Evolutionary conservation across 2,888 invertebrate genomes (phyloP).

Genomic region (Chorisops tibialis): DNA sequence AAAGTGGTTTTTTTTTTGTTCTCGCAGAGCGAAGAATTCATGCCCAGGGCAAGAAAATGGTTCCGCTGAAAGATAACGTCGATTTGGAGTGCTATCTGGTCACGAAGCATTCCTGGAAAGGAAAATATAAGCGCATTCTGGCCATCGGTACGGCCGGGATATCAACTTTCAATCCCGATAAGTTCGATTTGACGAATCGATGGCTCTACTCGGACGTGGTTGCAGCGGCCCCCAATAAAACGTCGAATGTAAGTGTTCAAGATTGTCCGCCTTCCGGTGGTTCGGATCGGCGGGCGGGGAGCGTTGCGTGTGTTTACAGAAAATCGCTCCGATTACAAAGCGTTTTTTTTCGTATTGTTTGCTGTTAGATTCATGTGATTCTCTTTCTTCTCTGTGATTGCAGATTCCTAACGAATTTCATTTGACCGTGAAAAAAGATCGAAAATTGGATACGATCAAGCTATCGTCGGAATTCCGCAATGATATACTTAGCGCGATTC

Average conservation of each 20-base stretch:
- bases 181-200: constrained; percentile 88
- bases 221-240: constrained; percentile 62
- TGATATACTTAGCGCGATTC: constrained; percentile 86
- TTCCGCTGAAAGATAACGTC: constrained; percentile 70
- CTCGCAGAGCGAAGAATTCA: background rate
- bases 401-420: constrained; percentile 67
- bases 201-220: constrained; percentile 83
- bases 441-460: constrained; percentile 89
- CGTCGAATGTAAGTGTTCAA: constrained; percentile 51
- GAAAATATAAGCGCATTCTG: constrained; percentile 97
- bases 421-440: constrained; percentile 82
- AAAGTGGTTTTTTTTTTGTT: too few relatives aligned
- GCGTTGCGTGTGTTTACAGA: background rate
- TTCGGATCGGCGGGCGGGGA: too few relatives aligned
- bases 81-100: constrained; percentile 96
- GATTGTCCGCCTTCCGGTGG: too few relatives aligned
- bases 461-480: constrained; percentile 95
- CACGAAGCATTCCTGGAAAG: constrained; percentile 98
- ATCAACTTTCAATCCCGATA: constrained; percentile 94
- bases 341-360: background rate
- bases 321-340: background rate
- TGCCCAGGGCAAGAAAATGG: constrained; percentile 26
- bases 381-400: too few relatives aligned
- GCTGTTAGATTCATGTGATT: constrained; percentile 2
- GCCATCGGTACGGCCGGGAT: constrained; percentile 94